Percentiles rank a stretch among this genome's conserved stretches.
Evolutionary conservation across 2,888 invertebrate genomes (phyloP).

Genomic region (Sialis lutaria): DNA sequence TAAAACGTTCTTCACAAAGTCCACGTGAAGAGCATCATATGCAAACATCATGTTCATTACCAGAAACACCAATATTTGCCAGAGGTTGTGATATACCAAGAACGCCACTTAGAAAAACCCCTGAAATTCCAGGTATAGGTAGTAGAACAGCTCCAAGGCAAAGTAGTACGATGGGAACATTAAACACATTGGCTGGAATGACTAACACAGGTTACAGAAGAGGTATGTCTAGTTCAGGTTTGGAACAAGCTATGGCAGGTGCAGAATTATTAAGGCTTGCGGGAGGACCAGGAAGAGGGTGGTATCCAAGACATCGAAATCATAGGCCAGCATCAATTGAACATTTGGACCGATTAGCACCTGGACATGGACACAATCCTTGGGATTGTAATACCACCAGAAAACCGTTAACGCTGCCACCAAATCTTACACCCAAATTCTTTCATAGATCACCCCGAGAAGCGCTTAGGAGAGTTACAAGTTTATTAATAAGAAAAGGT

Average conservation of each 20-base stretch:
- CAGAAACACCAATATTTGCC: constrained; percentile 79
- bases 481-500: constrained; percentile 75
- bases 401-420: constrained; percentile 74
- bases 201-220: constrained; percentile 17
- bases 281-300: constrained; percentile 69
- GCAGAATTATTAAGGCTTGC: constrained; percentile 64
- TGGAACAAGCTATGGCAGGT: constrained; percentile 39
- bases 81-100: constrained; percentile 70
- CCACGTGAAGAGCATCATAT: constrained; percentile 41
- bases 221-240: constrained; percentile 18
- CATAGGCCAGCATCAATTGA: constrained; percentile 71
- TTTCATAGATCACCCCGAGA: constrained; percentile 77
- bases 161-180: constrained; percentile 39
- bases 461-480: constrained; percentile 72
- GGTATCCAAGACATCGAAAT: constrained; percentile 62
- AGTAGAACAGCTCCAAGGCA: constrained; percentile 42
- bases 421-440: constrained; percentile 77
- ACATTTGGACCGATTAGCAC: constrained; percentile 59
- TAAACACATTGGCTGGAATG: constrained; percentile 28
- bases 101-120: constrained; percentile 55
- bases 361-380: constrained; percentile 27
- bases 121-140: constrained; percentile 31
- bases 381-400: constrained; percentile 38
- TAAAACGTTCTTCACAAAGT: constrained; percentile 30
- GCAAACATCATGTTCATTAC: constrained; percentile 72